These are phyloP conservation scores for Monodelphis domestica DNA, from an alignment of 2,797 vertebrate species.

Conservation along the genomic window DNA sequence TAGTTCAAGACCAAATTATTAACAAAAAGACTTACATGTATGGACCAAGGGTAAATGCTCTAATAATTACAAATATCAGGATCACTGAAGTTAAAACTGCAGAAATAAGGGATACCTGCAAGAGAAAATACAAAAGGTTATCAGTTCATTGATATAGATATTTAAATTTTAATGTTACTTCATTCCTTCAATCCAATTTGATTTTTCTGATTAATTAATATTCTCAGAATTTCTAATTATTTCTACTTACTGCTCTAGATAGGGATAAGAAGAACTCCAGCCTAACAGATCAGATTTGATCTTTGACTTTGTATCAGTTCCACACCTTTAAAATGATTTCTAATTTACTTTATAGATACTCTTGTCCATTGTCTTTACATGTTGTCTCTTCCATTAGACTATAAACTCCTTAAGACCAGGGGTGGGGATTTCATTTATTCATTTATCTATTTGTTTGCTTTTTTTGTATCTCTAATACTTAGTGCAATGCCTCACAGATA, in stretches of 20 bases:
- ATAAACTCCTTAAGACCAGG: not conserved
- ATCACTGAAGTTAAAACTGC: slow-evolving; percentile 91
- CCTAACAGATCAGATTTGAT: slow-evolving; percentile 15
- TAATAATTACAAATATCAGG: slow-evolving; percentile 89
- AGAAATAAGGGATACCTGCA: slow-evolving; percentile 93
- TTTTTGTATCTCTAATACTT: not conserved
- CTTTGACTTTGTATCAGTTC: not conserved
- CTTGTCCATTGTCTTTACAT: not conserved
- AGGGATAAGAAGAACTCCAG: not conserved
- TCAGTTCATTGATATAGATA: slow-evolving; percentile 37
- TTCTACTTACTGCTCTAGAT: not conserved
- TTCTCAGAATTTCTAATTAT: not conserved
- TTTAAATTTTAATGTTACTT: not conserved
- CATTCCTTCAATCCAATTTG: slow-evolving; percentile 37
- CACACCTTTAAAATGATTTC: not conserved
- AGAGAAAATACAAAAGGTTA: slow-evolving; percentile 56
- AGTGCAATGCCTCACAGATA: not conserved
- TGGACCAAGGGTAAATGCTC: slow-evolving; percentile 88
- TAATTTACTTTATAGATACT: not conserved
- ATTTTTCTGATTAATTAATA: slow-evolving; percentile 24
- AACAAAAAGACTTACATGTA: slow-evolving; percentile 88
- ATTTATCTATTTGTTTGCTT: not conserved
- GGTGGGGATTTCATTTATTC: not conserved
- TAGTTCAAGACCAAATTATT: slow-evolving; percentile 38
- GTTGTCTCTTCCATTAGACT: not conserved